A percentile compares a stretch with the other conserved stretches of the same genome.
These are phyloP conservation scores for Didymodactylos carnosus DNA, from an alignment of 2,888 invertebrate species.

Conservation along the genomic window DNA sequence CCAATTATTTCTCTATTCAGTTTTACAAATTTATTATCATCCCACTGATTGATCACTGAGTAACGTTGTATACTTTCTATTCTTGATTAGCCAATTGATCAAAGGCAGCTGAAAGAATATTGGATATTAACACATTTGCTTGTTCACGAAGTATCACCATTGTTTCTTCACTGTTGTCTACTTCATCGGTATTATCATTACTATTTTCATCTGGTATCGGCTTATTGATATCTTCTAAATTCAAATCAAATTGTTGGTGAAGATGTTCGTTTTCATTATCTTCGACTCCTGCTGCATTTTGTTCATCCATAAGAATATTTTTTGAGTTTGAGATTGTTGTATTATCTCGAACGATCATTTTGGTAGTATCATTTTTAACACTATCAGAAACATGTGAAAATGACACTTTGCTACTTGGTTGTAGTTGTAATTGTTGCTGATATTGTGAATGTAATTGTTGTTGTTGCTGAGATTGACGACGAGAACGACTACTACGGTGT, in stretches of 20 bases:
- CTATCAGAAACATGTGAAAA: background rate
- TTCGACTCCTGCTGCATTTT: background rate
- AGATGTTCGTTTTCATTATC: background rate
- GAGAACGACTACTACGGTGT: background rate
- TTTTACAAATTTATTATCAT: no score
- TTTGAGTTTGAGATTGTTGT: background rate
- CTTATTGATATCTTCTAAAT: background rate
- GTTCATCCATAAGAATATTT: background rate
- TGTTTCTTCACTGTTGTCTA: background rate
- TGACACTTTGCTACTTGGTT: no score
- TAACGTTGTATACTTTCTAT: no score
- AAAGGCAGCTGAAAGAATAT: background rate
- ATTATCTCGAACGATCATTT: background rate
- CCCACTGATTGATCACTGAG: no score
- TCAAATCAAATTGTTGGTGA: background rate
- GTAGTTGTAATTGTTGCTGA: background rate
- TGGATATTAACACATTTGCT: background rate
- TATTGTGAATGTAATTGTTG: background rate
- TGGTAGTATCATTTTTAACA: background rate
- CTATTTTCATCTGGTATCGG: background rate
- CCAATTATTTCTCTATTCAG: no score
- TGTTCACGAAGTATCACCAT: background rate
- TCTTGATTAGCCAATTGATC: no score
- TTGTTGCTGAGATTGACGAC: background rate
- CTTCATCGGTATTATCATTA: background rate